Percentiles rank a stretch among this genome's conserved stretches.
These are phyloP conservation scores for Deroptyus accipitrinus DNA, from an alignment of 2,113 vertebrate species.

Conservation along the genomic window DNA sequence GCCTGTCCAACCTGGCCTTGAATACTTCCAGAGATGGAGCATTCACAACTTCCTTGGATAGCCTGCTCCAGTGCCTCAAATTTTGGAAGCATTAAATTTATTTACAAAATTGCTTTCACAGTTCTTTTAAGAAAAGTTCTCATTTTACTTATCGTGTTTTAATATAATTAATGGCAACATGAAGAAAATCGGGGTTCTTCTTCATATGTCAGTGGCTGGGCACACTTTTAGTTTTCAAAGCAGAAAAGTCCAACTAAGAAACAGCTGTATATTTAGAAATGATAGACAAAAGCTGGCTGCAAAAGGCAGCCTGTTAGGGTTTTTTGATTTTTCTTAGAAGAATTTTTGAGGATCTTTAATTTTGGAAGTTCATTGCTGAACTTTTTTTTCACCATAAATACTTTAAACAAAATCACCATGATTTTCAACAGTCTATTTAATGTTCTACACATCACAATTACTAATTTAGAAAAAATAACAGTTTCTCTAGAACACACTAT, in stretches of 20 bases:
- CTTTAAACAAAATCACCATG: slow-evolving; percentile 25
- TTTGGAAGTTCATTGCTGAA: slow-evolving; percentile 17
- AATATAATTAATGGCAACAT: neutral
- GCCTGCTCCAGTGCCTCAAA: neutral
- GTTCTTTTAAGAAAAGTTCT: neutral
- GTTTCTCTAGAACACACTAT: slow-evolving; percentile 49
- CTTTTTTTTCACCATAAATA: neutral
- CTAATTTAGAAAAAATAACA: slow-evolving; percentile 49
- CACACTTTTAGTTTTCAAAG: neutral
- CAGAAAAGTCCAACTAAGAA: neutral
- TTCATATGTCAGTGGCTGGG: neutral
- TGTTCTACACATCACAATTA: slow-evolving; percentile 32
- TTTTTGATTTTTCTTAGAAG: neutral
- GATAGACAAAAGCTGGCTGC: neutral
- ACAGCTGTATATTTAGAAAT: neutral
- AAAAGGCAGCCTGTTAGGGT: neutral
- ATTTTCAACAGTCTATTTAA: slow-evolving; percentile 56
- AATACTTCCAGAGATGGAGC: neutral
- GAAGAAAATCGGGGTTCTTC: neutral
- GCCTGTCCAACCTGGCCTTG: neutral
- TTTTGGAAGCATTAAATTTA: neutral
- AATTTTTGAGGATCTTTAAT: neutral
- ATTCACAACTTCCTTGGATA: neutral
- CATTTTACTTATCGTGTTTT: neutral
- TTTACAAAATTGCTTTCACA: neutral